Evolutionary conservation across 2,888 invertebrate species (phyloP).

Genomic region (Diploptera punctata): DNA sequence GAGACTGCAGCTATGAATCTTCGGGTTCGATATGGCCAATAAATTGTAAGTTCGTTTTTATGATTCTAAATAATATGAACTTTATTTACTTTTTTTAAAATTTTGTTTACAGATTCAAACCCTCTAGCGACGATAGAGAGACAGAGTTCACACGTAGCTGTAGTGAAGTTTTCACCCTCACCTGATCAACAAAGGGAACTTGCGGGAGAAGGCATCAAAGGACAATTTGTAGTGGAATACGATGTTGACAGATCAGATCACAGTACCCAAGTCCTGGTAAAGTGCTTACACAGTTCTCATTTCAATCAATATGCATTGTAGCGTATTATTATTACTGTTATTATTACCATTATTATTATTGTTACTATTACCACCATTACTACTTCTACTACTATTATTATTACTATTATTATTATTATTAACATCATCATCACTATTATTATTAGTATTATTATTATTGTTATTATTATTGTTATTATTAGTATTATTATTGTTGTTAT

Average conservation of each 20-base stretch:
- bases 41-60: too few species aligned
- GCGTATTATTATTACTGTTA: not conserved
- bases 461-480: too few species aligned
- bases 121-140: conserved; percentile 15
- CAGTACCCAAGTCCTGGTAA: not conserved
- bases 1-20: too few species aligned
- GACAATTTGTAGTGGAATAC: conserved; percentile 72
- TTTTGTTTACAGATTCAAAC: not conserved
- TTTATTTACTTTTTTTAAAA: not conserved
- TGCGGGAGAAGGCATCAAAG: conserved; percentile 59
- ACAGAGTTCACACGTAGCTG: conserved; percentile 50
- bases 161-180: conserved; percentile 65
- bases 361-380: not conserved
- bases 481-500: too few species aligned
- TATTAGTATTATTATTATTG: too few species aligned
- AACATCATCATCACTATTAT: too few species aligned
- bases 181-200: conserved; percentile 64
- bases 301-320: not conserved
- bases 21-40: too few species aligned
- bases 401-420: not conserved
- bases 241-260: conserved; percentile 63
- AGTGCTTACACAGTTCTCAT: not conserved
- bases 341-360: not conserved
- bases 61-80: too few species aligned
- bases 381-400: not conserved